Percentiles rank a stretch among this genome's conserved stretches.
Conservation (phyloP, 2,888 invertebrate species). For the Lutraria lutraria region DNA sequence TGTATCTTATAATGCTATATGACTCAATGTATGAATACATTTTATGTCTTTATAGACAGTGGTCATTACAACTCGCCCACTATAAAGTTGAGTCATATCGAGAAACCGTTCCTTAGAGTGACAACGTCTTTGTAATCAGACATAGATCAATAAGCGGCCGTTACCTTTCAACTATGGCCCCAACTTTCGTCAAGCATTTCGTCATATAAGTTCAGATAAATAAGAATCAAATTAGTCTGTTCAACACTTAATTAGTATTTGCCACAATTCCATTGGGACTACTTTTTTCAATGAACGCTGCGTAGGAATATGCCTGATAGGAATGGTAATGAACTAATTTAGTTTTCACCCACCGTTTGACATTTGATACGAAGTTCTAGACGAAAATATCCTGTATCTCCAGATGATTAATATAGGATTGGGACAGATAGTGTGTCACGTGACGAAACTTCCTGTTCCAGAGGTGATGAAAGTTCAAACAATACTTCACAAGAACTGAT, state of each 20-base stretch:
- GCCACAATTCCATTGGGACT: conserved; percentile 31
- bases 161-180: neutral
- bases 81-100: neutral
- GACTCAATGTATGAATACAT: no score
- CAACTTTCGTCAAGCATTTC: neutral
- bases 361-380: conserved; percentile 27
- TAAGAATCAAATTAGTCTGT: conserved; percentile 30
- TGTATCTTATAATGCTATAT: no score
- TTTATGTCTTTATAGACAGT: no score
- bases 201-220: neutral
- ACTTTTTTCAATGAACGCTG: conserved; percentile 37
- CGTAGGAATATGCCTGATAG: conserved; percentile 38
- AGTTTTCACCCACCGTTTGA: conserved; percentile 27
- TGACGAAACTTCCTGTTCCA: neutral
- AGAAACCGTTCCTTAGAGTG: neutral
- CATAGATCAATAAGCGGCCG: neutral
- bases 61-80: neutral
- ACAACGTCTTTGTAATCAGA: neutral
- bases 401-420: conserved; percentile 30
- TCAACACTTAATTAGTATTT: neutral
- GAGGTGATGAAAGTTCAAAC: neutral
- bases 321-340: conserved; percentile 39
- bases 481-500: conserved; percentile 4
- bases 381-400: neutral
- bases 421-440: neutral